Percentiles rank a stretch among this genome's conserved stretches.
Conservation (phyloP, 2,797 vertebrate genomes). For the Masticophis lateralis region DNA sequence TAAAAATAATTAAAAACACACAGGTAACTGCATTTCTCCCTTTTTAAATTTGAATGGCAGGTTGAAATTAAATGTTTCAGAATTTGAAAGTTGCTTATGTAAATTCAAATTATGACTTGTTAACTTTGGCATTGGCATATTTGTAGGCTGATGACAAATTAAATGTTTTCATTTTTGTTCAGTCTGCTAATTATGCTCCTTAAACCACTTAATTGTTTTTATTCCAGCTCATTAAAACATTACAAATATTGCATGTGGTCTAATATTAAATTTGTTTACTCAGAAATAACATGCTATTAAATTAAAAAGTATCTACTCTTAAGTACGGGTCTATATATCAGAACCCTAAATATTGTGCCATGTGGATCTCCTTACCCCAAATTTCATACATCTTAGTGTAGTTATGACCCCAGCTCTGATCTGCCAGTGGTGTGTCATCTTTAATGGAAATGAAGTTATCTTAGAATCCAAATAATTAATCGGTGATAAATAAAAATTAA, state of each 20-base stretch:
- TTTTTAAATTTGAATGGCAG: background rate
- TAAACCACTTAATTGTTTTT: background rate
- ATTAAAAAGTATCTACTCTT: background rate
- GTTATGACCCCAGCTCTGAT: background rate
- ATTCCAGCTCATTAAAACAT: background rate
- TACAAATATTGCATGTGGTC: background rate
- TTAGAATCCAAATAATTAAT: background rate
- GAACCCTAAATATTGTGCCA: background rate
- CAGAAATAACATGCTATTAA: background rate
- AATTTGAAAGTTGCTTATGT: background rate
- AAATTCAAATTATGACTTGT: slow-evolving; percentile 11
- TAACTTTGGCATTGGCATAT: background rate
- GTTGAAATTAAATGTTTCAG: background rate
- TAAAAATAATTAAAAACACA: background rate
- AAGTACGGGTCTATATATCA: background rate
- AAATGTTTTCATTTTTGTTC: background rate
- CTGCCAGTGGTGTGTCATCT: background rate
- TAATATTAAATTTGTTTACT: background rate
- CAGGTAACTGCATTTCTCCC: background rate
- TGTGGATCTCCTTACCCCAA: background rate
- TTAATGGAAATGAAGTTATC: background rate
- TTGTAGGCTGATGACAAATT: background rate
- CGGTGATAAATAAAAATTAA: background rate
- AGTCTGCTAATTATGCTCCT: background rate
- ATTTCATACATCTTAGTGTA: background rate